phyloP scores from a whole-genome alignment of 2,888 invertebrate genomes.

The Mantis religiosa region DNA sequence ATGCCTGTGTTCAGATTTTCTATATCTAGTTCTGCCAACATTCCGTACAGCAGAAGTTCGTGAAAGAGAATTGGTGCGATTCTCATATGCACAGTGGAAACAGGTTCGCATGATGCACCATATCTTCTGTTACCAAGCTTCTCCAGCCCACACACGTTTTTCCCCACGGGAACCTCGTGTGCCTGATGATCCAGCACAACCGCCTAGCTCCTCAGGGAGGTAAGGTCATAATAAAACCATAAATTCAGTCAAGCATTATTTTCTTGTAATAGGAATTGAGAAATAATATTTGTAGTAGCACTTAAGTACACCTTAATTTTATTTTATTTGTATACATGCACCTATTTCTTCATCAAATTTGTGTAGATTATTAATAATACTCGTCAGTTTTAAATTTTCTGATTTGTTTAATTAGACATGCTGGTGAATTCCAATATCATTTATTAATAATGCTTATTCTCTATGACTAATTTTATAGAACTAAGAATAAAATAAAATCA shows the following conservation, averaged over 20 bases:
- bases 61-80: slow-evolving; percentile 77
- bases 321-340: no score
- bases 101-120: slow-evolving; percentile 79
- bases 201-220: neutral
- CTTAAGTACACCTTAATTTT: neutral
- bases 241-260: neutral
- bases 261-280: neutral
- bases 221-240: neutral
- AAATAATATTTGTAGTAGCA: neutral
- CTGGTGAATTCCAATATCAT: no score
- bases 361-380: no score
- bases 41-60: slow-evolving; percentile 82
- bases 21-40: slow-evolving; percentile 71
- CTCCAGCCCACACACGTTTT: slow-evolving; percentile 53
- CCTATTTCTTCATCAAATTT: no score
- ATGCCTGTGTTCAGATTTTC: slow-evolving; percentile 75
- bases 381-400: no score
- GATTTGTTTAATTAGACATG: no score
- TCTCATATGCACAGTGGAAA: slow-evolving; percentile 79
- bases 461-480: no score
- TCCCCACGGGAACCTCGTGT: neutral
- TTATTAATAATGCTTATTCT: no score
- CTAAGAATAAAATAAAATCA: no score
- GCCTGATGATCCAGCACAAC: neutral
- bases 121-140: slow-evolving; percentile 83